Evolutionary conservation across 92 coral and sea anemone species (phyloP).

Genomic region (Parazoanthus swiftii): DNA sequence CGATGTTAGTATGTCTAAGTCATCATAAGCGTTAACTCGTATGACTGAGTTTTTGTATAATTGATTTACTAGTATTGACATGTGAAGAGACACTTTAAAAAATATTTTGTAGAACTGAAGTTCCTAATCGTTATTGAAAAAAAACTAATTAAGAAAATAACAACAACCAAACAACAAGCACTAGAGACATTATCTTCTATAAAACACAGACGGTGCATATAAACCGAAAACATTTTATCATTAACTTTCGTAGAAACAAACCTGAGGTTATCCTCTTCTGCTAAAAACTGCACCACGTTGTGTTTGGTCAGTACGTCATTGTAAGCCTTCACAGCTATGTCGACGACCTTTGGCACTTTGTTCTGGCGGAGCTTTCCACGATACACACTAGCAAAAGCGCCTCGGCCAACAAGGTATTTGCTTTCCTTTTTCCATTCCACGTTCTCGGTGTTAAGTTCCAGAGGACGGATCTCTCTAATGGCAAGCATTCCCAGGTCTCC

Average conservation of each 20-base stretch:
- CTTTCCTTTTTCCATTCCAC: constrained; percentile 47
- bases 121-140: no score
- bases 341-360: background rate
- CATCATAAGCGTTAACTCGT: no score
- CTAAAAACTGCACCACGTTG: constrained; percentile 5
- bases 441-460: constrained; percentile 17
- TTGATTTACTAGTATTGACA: no score
- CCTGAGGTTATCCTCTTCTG: constrained; percentile 8
- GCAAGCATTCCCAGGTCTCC: constrained; percentile 32
- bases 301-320: background rate
- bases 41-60: no score
- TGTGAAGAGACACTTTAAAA: no score
- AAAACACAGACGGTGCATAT: no score
- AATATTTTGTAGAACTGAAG: no score
- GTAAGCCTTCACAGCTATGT: constrained; percentile 39
- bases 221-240: no score
- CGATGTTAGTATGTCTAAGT: no score
- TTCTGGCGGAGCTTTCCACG: constrained; percentile 41
- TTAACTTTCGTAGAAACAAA: background rate
- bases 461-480: constrained; percentile 21
- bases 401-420: constrained; percentile 37
- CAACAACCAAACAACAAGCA: no score
- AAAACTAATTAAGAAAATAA: no score
- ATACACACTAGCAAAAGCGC: constrained; percentile 53
- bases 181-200: no score